Evolutionary conservation across 2,888 invertebrate species (phyloP).

Genomic region (Periphyllus acericola): DNA sequence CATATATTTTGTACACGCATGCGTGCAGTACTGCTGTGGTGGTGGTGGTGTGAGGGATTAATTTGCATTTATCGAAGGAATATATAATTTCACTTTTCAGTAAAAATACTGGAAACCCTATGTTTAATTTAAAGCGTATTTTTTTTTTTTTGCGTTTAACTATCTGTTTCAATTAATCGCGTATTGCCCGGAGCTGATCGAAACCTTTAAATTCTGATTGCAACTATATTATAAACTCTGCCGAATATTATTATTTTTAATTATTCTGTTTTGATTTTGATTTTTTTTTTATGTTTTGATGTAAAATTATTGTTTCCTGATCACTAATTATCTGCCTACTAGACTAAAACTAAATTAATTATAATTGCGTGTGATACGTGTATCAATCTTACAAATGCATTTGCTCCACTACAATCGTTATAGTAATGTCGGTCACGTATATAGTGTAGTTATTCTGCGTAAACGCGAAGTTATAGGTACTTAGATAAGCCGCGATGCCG

Average conservation of each 20-base stretch:
- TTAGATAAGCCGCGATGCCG: neutral
- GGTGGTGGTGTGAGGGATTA: neutral
- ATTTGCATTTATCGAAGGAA: neutral
- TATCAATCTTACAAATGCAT: neutral
- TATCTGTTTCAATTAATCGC: neutral
- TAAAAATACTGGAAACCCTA: neutral
- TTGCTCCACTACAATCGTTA: neutral
- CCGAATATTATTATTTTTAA: neutral
- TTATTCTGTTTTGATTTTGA: neutral
- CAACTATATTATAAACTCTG: neutral
- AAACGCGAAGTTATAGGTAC: neutral
- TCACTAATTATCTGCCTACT: neutral
- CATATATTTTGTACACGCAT: neutral
- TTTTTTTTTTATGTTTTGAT: neutral
- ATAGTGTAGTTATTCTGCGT: neutral
- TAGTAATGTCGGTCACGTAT: too few relatives aligned
- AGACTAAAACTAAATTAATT: neutral
- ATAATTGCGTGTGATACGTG: neutral
- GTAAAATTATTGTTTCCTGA: neutral
- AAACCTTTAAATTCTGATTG: neutral
- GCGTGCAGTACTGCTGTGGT: neutral
- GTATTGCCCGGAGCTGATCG: neutral
- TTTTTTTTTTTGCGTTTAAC: neutral
- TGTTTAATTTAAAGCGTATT: neutral
- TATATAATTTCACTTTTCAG: conserved; percentile 4